Percentiles rank a stretch among this genome's conserved stretches.
Evolutionary conservation across 1,140 invertebrate genomes (phyloP).

Genomic region (Ooceraea biroi): DNA sequence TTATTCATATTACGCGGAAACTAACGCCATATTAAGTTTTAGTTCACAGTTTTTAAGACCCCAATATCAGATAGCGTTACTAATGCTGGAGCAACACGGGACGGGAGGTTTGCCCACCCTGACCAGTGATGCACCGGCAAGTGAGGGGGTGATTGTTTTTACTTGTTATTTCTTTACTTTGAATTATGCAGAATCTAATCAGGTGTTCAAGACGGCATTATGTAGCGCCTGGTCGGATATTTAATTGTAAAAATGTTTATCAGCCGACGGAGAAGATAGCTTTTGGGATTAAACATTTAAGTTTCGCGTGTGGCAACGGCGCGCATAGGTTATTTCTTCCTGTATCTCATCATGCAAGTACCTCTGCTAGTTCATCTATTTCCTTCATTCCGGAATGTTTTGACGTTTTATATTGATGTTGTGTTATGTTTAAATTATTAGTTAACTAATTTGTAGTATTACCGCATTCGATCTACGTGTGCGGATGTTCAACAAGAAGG

Average conservation of each 20-base stretch:
- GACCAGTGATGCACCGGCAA: no score
- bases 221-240: constrained; percentile 18
- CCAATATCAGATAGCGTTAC: no score
- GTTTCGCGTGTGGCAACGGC: constrained; percentile 38
- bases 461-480: no score
- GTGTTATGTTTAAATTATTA: background rate
- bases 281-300: background rate
- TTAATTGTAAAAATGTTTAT: constrained; percentile 36
- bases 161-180: background rate
- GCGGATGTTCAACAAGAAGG: no score
- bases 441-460: no score
- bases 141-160: no score
- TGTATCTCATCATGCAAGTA: constrained; percentile 66
- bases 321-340: constrained; percentile 59
- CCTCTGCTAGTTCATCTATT: background rate
- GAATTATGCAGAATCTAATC: constrained; percentile 79
- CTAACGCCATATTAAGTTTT: no score
- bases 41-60: no score
- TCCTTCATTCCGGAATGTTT: background rate
- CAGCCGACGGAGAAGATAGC: background rate
- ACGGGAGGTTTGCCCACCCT: no score
- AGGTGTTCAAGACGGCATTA: constrained; percentile 66
- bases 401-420: background rate
- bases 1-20: no score
- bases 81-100: no score